These are phyloP conservation scores for Cherax destructor DNA, from an alignment of 1,140 invertebrate genomes.

Conservation along the genomic window DNA sequence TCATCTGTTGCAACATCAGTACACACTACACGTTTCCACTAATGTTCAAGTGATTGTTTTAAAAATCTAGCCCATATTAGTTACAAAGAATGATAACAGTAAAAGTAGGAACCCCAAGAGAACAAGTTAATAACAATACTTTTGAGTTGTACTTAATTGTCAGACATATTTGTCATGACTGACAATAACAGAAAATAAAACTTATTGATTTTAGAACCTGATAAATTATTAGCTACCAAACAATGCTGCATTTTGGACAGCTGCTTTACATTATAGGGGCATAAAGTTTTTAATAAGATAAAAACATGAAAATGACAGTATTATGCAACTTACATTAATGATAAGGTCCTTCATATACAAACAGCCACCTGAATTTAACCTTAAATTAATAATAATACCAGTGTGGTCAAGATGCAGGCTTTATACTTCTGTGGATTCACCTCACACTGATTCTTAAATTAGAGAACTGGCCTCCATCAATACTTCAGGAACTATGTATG, in stretches of 20 bases:
- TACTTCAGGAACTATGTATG: neutral
- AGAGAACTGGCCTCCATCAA: neutral
- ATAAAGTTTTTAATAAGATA: neutral
- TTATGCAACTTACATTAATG: neutral
- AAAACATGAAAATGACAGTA: neutral
- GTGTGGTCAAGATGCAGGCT: neutral
- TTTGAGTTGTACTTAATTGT: no score
- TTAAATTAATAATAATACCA: neutral
- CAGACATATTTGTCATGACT: no score
- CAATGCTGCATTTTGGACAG: neutral
- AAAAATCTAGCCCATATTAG: constrained; percentile 57
- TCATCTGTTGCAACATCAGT: constrained; percentile 31
- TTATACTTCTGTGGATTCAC: neutral
- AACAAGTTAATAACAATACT: neutral
- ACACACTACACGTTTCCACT: constrained; percentile 36
- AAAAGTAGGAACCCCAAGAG: neutral
- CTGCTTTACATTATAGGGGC: neutral
- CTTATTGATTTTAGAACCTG: no score
- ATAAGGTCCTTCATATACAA: neutral
- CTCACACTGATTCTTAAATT: neutral
- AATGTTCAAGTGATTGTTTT: constrained; percentile 46
- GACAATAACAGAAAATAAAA: no score
- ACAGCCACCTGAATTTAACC: neutral
- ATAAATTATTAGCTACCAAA: no score
- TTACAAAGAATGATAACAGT: neutral